Percentiles rank a stretch among this genome's conserved stretches.
Evolutionary conservation across 2,888 invertebrate species (phyloP).

Genomic region (Clitarchus hookeri): DNA sequence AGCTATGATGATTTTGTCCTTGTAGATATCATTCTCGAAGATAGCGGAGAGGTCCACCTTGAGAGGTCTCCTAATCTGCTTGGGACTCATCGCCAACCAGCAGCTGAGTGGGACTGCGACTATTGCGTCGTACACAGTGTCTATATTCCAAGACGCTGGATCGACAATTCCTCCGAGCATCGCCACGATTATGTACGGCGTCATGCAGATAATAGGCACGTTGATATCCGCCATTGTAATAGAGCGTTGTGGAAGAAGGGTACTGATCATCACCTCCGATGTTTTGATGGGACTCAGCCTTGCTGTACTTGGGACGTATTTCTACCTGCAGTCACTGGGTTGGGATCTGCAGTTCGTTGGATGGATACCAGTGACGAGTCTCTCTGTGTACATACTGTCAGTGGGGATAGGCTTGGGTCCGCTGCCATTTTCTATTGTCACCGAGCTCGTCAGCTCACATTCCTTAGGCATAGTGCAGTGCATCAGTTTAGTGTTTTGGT

Average conservation of each 20-base stretch:
- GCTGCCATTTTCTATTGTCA: background rate
- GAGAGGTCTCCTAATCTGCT: conserved; percentile 51
- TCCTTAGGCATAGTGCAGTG: background rate
- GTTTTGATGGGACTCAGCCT: background rate
- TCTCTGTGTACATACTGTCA: background rate
- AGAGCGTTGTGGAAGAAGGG: background rate
- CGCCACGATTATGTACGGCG: background rate
- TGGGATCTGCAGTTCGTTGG: background rate
- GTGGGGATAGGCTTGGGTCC: background rate
- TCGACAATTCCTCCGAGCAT: background rate
- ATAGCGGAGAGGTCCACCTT: conserved; percentile 51
- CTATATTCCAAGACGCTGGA: conserved; percentile 50
- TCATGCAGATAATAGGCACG: background rate
- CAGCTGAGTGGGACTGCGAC: conserved; percentile 57
- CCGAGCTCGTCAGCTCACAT: background rate
- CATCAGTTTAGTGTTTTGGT: background rate
- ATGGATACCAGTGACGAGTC: background rate
- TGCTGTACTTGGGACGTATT: background rate
- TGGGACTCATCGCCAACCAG: conserved; percentile 54
- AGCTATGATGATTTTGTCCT: background rate
- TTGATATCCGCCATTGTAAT: background rate
- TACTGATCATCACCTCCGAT: background rate
- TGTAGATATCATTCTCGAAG: conserved; percentile 49
- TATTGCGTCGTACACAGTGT: conserved; percentile 52
- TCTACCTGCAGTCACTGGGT: background rate